Percentiles rank a stretch among this genome's conserved stretches.
phyloP scores from a whole-genome alignment of 2,888 invertebrate genomes.

The Epinotia demarniana region DNA sequence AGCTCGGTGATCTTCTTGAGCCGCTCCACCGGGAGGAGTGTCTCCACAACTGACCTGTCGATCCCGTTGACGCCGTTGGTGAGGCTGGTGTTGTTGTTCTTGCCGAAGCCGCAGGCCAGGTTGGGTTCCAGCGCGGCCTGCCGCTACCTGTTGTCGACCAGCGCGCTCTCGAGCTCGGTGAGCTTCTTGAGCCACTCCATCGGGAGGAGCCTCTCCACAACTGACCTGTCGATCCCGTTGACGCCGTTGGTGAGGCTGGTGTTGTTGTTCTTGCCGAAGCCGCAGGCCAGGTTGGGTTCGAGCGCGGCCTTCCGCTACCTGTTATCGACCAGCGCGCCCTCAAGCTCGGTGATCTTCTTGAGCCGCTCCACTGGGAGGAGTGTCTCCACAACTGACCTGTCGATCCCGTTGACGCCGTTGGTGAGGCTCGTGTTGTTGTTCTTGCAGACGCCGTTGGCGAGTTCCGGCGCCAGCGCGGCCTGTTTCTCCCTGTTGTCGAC shows the following conservation, averaged over 20 bases:
- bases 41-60: conserved; percentile 64
- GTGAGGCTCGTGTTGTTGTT: conserved; percentile 77
- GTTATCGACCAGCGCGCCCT: conserved; percentile 90
- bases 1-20: too few species aligned
- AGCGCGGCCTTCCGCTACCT: conserved; percentile 88
- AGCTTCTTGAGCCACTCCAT: too few species aligned
- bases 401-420: conserved; percentile 84
- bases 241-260: conserved; percentile 81
- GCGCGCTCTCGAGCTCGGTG: too few species aligned
- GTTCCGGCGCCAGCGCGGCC: conserved; percentile 82
- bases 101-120: conserved; percentile 80
- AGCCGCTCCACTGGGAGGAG: conserved; percentile 94
- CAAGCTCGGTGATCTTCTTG: conserved; percentile 90
- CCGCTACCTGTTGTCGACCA: conserved; percentile 91
- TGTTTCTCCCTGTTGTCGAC: conserved; percentile 91
- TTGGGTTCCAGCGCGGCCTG: conserved; percentile 84
- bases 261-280: conserved; percentile 80
- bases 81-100: conserved; percentile 77
- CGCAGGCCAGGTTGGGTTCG: conserved; percentile 81
- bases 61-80: conserved; percentile 84
- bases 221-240: conserved; percentile 81
- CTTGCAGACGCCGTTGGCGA: conserved; percentile 80
- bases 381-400: conserved; percentile 62
- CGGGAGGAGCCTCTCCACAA: background rate
- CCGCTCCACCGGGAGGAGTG: too few species aligned